Conservation (phyloP, 2,888 invertebrate species). For the Nyleta sp. region DNA sequence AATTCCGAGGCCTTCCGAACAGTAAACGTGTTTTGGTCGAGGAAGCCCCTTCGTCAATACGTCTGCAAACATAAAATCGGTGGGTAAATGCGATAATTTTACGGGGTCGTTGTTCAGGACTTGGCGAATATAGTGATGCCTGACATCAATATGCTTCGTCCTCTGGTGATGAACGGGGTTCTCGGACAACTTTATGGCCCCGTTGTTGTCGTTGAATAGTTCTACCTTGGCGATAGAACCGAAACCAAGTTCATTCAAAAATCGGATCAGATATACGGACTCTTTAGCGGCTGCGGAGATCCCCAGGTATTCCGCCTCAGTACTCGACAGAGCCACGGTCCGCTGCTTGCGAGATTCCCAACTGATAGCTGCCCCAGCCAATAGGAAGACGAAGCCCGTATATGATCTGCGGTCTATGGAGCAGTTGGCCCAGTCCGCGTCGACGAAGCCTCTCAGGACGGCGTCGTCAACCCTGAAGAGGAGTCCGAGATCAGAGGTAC, state of each 20-base stretch:
- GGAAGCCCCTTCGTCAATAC: background rate
- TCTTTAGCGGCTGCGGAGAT: background rate
- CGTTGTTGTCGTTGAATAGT: slow-evolving; percentile 23
- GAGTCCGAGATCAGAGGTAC: background rate
- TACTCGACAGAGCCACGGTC: slow-evolving; percentile 9
- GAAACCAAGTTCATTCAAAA: background rate
- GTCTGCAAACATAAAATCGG: slow-evolving; percentile 3
- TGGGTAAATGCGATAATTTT: background rate
- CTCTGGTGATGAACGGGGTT: slow-evolving; percentile 21
- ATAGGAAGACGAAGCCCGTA: background rate
- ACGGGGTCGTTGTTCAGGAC: background rate
- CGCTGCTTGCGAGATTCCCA: slow-evolving; percentile 25
- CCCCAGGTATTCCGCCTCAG: slow-evolving; percentile 1
- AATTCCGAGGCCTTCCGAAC: background rate
- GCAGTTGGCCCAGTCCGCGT: slow-evolving; percentile 13
- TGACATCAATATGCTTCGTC: slow-evolving; percentile 22
- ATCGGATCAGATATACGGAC: background rate
- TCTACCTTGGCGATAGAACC: background rate
- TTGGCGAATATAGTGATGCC: slow-evolving; percentile 13
- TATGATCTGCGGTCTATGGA: slow-evolving; percentile 3
- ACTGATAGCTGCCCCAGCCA: background rate
- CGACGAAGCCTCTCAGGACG: background rate
- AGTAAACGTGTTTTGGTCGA: background rate
- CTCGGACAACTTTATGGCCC: slow-evolving; percentile 14
- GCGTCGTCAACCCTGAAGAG: background rate